These are phyloP conservation scores for Nothocercus nigrocapillus DNA, from an alignment of 2,113 vertebrate genomes.

Conservation along the genomic window DNA sequence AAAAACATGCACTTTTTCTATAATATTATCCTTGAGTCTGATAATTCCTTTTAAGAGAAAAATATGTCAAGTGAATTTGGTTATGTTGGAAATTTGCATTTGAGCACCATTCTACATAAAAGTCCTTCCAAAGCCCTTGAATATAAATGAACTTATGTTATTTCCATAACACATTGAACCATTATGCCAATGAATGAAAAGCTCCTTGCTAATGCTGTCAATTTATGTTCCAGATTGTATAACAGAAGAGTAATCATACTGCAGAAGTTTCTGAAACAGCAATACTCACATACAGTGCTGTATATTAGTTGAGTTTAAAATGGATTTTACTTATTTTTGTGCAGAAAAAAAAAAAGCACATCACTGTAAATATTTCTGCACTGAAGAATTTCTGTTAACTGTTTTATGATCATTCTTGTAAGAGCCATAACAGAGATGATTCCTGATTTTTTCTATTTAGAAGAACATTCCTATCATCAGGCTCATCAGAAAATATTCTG, in stretches of 20 bases:
- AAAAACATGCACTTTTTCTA: background rate
- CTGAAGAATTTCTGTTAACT: background rate
- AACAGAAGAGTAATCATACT: constrained; percentile 20
- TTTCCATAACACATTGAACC: constrained; percentile 6
- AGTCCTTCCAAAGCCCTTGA: constrained; percentile 62
- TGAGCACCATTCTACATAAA: constrained; percentile 34
- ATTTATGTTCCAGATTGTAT: constrained; percentile 33
- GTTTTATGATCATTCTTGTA: background rate
- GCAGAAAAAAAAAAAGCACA: background rate
- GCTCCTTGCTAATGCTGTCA: constrained; percentile 38
- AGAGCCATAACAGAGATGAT: constrained; percentile 24
- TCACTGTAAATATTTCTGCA: background rate
- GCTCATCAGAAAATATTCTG: constrained; percentile 15
- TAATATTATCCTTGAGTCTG: constrained; percentile 13
- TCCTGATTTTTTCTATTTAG: constrained; percentile 40
- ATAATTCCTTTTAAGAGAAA: constrained; percentile 55
- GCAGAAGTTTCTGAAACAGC: constrained; percentile 14
- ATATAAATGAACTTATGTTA: constrained; percentile 51
- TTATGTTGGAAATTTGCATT: constrained; percentile 47
- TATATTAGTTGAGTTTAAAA: background rate
- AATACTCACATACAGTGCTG: background rate
- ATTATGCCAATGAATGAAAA: constrained; percentile 47
- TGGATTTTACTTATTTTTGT: background rate
- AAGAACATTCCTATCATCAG: constrained; percentile 35
- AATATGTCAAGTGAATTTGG: constrained; percentile 46